A percentile compares a stretch with the other conserved stretches of the same genome.
Conservation (phyloP, 2,888 invertebrate genomes). For the Aradus depressus region DNA sequence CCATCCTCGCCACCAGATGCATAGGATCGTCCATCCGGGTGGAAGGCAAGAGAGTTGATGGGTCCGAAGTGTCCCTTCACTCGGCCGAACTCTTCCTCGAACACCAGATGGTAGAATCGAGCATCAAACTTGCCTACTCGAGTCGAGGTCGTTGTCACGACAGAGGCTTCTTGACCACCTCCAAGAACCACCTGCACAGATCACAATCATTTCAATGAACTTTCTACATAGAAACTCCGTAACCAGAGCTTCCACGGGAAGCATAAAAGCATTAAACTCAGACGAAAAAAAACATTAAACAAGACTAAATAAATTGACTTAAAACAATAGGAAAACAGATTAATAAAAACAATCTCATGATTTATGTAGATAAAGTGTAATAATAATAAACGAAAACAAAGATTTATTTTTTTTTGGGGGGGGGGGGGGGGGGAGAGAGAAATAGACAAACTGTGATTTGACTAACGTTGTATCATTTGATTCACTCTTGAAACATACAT, state of each 20-base stretch:
- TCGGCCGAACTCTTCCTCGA: constrained; percentile 92
- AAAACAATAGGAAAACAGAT: too few species aligned
- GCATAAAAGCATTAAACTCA: not conserved
- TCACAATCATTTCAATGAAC: too few species aligned
- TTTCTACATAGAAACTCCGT: not conserved
- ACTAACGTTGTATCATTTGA: too few species aligned
- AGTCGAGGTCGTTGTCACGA: constrained; percentile 89
- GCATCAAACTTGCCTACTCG: constrained; percentile 95
- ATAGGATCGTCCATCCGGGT: constrained; percentile 94
- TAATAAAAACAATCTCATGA: too few species aligned
- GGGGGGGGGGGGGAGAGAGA: too few species aligned
- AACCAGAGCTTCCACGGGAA: not conserved
- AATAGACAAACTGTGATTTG: too few species aligned
- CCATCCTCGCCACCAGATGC: constrained; percentile 98
- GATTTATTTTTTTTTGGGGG: too few species aligned
- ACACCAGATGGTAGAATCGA: constrained; percentile 85
- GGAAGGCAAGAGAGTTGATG: constrained; percentile 95
- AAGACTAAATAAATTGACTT: not conserved
- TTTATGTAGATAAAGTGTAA: too few species aligned
- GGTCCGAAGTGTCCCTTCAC: constrained; percentile 99
- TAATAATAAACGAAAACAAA: too few species aligned
- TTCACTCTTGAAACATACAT: too few species aligned
- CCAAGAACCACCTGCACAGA: constrained; percentile 72
- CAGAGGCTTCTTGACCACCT: constrained; percentile 99
- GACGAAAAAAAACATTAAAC: not conserved